Conservation (phyloP, 2,888 invertebrate species). For the Athalia circularis region DNA sequence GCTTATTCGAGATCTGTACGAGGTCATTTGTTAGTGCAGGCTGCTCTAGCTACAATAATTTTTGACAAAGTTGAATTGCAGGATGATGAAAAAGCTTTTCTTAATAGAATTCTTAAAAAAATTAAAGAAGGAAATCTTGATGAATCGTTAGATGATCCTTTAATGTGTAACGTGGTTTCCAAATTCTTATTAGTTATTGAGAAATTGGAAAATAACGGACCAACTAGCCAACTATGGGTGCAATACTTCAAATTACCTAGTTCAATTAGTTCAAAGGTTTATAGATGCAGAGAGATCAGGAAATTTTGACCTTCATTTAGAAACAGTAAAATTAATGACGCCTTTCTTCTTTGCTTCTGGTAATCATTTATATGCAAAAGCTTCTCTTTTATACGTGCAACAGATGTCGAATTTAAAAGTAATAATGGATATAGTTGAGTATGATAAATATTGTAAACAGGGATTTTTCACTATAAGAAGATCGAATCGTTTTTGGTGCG, state of each 20-base stretch:
- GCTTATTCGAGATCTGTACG: constrained; percentile 51
- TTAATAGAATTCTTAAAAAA: not conserved
- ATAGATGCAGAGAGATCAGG: constrained; percentile 58
- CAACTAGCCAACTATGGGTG: constrained; percentile 48
- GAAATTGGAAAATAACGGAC: constrained; percentile 43
- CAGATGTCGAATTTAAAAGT: constrained; percentile 55
- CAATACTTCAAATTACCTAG: constrained; percentile 48
- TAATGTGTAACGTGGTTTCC: constrained; percentile 12
- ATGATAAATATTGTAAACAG: constrained; percentile 51
- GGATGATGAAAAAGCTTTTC: constrained; percentile 34
- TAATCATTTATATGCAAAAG: constrained; percentile 58
- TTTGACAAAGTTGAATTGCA: constrained; percentile 44
- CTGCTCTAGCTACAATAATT: constrained; percentile 49
- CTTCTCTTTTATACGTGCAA: constrained; percentile 60
- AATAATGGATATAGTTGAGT: constrained; percentile 51
- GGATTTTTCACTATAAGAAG: constrained; percentile 54
- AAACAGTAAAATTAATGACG: constrained; percentile 53
- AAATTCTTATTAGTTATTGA: constrained; percentile 48
- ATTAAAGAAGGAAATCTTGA: constrained; percentile 43
- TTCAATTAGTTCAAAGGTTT: constrained; percentile 35
- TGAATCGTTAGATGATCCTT: constrained; percentile 26
- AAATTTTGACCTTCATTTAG: constrained; percentile 61
- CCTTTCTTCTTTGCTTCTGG: constrained; percentile 57
- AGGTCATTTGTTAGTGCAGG: constrained; percentile 52
- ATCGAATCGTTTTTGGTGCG: constrained; percentile 54